Evolutionary conservation across 2,888 invertebrate species (phyloP), one percentile per base, ranked within the genome.

Genomic region (Chloromyia formosa): DNA sequence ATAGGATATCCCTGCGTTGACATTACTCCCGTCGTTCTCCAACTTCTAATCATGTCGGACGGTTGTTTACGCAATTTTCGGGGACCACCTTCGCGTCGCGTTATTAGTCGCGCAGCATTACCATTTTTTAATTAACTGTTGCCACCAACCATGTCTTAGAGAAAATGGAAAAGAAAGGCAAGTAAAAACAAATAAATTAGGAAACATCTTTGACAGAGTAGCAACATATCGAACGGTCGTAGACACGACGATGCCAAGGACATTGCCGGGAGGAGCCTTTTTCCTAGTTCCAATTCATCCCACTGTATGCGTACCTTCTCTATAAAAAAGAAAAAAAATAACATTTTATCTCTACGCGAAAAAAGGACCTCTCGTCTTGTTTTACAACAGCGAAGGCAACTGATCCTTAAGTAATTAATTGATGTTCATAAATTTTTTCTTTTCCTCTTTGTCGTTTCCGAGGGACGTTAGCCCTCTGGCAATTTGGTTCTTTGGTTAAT

Each of bases 361-460:
- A 35, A 35, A 35, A 35, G 27, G 27, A 35, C 27, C 7, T 35
- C 27, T 49, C 49, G 12, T 49, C 16, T 49, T 49, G 12, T 49
- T n/a, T 49, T 49, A 49, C 16, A n/a, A 49, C 12, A 49, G 16
- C 2, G 7, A 40, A 12, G 23, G 27, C n/a, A 42, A 35, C 27
- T 4, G 56, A 71, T 23, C 58, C 58, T 71, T 56, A 71, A 54
- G 69, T 71, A 71, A 71, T 71, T 71, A 71, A 71, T 71, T 71
- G 42, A 56, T 40, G 42, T 27, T 58, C 71, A 71, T 71, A 71
- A 71, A 71, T 71, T 58, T 35, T 35, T 35, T 18, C 42, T 56
- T 40, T 35, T 12, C 56, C n/a, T 58, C 45, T 54, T 40, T 40
- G 27, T 56, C 1, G 22, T 56, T 40, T 56, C 35, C 2, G 22